Base-by-base conservation (phyloP, 2,888 invertebrate genomes). In the Eledone cirrhosa region DNA sequence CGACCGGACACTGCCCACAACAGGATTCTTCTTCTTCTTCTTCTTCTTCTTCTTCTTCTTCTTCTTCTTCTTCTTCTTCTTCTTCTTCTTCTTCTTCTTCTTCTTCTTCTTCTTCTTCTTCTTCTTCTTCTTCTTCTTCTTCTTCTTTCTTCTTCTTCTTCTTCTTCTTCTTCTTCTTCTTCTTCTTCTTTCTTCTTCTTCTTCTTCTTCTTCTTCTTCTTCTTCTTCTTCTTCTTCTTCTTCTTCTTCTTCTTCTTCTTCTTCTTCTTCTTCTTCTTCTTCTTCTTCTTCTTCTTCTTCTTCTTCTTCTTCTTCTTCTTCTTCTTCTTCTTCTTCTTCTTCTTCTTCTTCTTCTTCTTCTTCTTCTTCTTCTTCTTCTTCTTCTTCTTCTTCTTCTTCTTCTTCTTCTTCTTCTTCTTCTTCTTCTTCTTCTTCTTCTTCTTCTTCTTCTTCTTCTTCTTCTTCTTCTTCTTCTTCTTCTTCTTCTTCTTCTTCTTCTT, bases 141-240 rank as follows among this genome's bases (percentile, higher is more conserved):
- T 65, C 65, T 65, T n/a, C 27, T 14, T n/a, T 63, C 27, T 27
- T 63, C 14, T 63, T 14, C 2, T 63, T 87, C 85, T 33, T 77
- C 67, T 74, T 80, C 81, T n/a, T 86, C 77, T 53, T 80, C 81
- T 19, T 81, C 78, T 19, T 86, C 81, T 78, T 86, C 85, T n/a
- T 82, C 83, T 65, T 80, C 79, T 29, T 86, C 78, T 3, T 78
- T 80, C 11, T 67, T 78, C 24, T 86, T 84, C 33, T 84, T 80
- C 31, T 81, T 81, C 31, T 85, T 83, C 53, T 84, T 83, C 31
- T 82, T 80, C 80, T 7, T 74, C 48, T 14, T 87, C 82, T 74
- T 85, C 84, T 11, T 63, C 31, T n/a, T 63, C 67, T 77, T 86
- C 84, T 24, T 81, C 74, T 13, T 63, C 19, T 19, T 27, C 14